phyloP scores from a whole-genome alignment of 2,888 invertebrate genomes.

The Chrysomela aeneicollis region DNA sequence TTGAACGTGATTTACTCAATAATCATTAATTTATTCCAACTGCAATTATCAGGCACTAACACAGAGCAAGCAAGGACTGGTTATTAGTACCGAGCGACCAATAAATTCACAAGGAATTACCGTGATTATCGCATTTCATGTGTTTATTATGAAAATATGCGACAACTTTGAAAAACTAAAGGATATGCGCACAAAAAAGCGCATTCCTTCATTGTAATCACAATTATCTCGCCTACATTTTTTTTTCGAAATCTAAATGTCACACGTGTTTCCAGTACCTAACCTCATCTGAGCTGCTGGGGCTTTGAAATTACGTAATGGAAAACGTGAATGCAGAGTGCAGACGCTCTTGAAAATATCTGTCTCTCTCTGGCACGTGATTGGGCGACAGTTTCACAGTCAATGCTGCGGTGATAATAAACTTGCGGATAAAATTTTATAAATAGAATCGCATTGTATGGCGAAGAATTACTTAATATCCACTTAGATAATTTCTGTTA shows the following conservation, averaged over 20 bases:
- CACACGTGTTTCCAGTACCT: constrained; percentile 50
- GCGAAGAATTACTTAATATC: constrained; percentile 32
- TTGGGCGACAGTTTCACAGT: constrained; percentile 23
- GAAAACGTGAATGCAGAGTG: constrained; percentile 49
- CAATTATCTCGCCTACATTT: constrained; percentile 31
- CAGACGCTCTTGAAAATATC: constrained; percentile 29
- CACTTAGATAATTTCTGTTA: constrained; percentile 28
- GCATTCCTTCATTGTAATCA: constrained; percentile 33
- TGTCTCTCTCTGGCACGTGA: constrained; percentile 38
- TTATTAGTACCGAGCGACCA: background rate
- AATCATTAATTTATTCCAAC: background rate
- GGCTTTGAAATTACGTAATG: constrained; percentile 50
- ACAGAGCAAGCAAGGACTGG: constrained; percentile 4
- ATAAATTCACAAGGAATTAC: constrained; percentile 22
- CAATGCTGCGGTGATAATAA: constrained; percentile 35
- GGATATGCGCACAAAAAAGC: constrained; percentile 28
- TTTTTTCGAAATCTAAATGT: constrained; percentile 51
- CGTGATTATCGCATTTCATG: constrained; percentile 28
- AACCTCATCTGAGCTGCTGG: constrained; percentile 28
- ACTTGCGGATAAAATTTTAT: constrained; percentile 27
- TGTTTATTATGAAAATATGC: constrained; percentile 32
- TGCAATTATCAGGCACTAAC: background rate
- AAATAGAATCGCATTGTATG: constrained; percentile 21
- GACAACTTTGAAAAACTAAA: constrained; percentile 31
- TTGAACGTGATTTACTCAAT: background rate